A percentile compares a stretch with the other conserved stretches of the same genome.
phyloP scores from a whole-genome alignment of 2,113 vertebrate species.

The Pachyramphus minor region DNA sequence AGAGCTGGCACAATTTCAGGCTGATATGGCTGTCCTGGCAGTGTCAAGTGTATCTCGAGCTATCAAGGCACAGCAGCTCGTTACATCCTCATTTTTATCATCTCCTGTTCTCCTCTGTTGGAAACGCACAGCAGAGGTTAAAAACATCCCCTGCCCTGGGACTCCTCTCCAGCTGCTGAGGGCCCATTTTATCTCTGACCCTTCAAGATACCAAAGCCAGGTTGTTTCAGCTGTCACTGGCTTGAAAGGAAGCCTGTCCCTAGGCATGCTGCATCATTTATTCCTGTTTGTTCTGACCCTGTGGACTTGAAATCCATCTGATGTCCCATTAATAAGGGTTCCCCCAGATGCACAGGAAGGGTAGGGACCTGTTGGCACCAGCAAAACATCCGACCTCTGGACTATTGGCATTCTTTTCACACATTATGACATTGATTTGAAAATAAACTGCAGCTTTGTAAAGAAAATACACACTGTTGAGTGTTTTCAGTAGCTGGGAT shows the following conservation, averaged over 20 bases:
- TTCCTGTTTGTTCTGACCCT: neutral
- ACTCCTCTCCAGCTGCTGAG: neutral
- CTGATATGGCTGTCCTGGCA: conserved; percentile 23
- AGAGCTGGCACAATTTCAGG: neutral
- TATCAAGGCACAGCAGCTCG: neutral
- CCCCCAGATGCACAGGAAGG: neutral
- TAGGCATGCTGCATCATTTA: neutral
- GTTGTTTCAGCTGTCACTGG: conserved; percentile 7
- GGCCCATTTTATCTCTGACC: conserved; percentile 14
- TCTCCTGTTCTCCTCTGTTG: neutral
- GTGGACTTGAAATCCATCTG: neutral
- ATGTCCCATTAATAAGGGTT: neutral
- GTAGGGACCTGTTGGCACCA: neutral
- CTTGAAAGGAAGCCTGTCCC: neutral
- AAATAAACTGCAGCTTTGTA: neutral
- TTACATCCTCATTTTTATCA: neutral
- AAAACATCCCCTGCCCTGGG: conserved; percentile 10
- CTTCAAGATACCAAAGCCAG: neutral
- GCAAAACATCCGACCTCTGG: neutral
- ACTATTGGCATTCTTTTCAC: neutral
- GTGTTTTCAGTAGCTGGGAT: neutral
- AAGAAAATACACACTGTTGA: neutral
- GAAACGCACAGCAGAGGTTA: conserved; percentile 34
- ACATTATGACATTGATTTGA: accelerated
- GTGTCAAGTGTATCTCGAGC: conserved; percentile 10